Evolutionary conservation across 2,888 invertebrate species (phyloP), one percentile per base, ranked within the genome.

Genomic region (Girardia tigrina): DNA sequence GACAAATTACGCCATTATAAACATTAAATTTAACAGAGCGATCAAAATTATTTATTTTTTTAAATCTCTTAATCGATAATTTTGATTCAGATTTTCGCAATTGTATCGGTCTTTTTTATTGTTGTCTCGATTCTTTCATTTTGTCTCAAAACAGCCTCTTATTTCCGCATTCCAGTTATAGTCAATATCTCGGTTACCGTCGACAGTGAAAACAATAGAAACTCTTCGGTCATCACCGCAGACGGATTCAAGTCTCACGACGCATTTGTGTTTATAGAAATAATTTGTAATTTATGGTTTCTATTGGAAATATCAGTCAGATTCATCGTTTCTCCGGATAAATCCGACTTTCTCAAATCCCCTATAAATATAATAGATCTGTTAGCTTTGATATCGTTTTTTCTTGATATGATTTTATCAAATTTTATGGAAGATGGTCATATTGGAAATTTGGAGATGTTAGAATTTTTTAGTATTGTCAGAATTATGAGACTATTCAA

Each of bases 121-220:
- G 91, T 92, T 87, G 89, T 92, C 79, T 94, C 94, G 81, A 94
- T 95, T 80, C 88, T 94, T 80, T 91, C 91, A 78, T 95, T 95
- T 88, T 94, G 94, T 86, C 87, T 94, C 85, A 95, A 95, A 87
- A 94, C 94, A 0, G 92, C 93, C 83, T 92, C 98, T 79, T 95
- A 82, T 76, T 82, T 84, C 81, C 79, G 84, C 75, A 83, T 84
- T 23, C 84, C 84, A 1, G 80, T 82, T 75, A 80, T 84, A 75
- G 78, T 74, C 29, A 78, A 78, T 27, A 28, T 36, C 16, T 74
- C 77, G 26, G 75, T 76, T 23, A 1, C 8, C 20, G 1, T 76
- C 16, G 75, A 76, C 42, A n/a, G n/a, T 26, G 16, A 16, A 26
- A 70, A 70, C 26, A 74, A 75, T 36, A 72, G 8, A 23, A 77